A percentile compares a stretch with the other conserved stretches of the same genome.
These are phyloP conservation scores for Lerema accius DNA, from an alignment of 1,140 invertebrate species.

Conservation along the genomic window DNA sequence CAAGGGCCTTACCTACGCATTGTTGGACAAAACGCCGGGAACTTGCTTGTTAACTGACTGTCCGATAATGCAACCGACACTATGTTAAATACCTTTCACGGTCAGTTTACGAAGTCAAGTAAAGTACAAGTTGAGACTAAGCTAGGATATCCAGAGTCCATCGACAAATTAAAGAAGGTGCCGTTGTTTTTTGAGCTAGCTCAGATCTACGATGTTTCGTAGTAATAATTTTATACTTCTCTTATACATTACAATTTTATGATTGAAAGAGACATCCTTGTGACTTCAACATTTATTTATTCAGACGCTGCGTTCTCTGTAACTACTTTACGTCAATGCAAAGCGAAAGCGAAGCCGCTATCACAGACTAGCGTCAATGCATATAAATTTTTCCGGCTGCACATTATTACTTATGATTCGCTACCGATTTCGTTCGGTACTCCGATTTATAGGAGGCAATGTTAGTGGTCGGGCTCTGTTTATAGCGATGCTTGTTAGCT, in stretches of 20 bases:
- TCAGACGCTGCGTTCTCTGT: not conserved
- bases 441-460: constrained; percentile 19
- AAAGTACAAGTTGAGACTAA: no score
- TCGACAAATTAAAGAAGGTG: no score
- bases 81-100: not conserved
- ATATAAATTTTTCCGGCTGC: constrained; percentile 25
- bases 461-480: constrained; percentile 20
- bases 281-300: not conserved
- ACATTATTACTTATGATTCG: constrained; percentile 13
- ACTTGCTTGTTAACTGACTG: no score
- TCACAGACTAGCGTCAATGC: constrained; percentile 20
- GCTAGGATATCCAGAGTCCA: no score
- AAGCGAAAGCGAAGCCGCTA: constrained; percentile 22
- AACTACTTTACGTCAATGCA: not conserved
- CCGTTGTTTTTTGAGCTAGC: no score
- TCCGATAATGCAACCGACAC: not conserved
- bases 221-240: no score
- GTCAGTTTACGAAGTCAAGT: no score
- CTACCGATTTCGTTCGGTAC: constrained; percentile 17
- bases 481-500: constrained; percentile 32
- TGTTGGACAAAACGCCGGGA: no score
- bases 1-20: no score
- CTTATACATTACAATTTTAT: no score
- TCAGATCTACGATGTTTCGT: no score
- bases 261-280: not conserved